These are phyloP conservation scores for Capricornis sumatraensis DNA, from an alignment of 2,113 vertebrate genomes.

Conservation along the genomic window DNA sequence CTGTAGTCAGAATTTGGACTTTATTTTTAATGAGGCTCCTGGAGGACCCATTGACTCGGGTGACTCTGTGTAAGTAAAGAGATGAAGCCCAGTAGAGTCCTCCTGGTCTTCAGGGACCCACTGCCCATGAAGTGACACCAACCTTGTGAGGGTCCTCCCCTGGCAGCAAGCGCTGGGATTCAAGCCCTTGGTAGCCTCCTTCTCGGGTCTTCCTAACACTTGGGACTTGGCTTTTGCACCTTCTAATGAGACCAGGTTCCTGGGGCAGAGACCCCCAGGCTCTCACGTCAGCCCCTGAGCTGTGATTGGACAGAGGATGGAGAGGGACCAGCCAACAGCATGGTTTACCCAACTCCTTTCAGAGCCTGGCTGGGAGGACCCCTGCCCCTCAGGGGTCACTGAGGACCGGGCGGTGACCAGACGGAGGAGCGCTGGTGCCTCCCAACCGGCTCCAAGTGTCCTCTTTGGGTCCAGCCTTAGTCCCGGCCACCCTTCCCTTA, in stretches of 20 bases:
- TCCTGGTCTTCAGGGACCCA: neutral
- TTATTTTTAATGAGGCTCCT: neutral
- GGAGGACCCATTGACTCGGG: neutral
- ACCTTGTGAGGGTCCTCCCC: too few species aligned
- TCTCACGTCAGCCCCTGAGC: neutral
- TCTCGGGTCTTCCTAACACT: neutral
- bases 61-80: neutral
- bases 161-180: neutral
- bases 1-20: neutral
- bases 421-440: neutral
- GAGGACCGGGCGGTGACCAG: neutral
- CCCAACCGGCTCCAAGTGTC: neutral
- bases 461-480: too few species aligned
- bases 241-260: neutral
- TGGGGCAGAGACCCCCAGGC: neutral
- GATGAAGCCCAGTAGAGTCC: rapidly evolving
- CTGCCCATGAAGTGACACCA: too few species aligned
- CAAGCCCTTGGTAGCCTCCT: rapidly evolving
- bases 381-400: neutral
- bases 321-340: neutral
- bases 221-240: neutral
- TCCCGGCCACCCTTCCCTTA: rapidly evolving
- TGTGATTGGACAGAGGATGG: neutral
- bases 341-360: neutral
- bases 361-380: too few species aligned